phyloP scores from a whole-genome alignment of 1,140 invertebrate genomes.

The Thereuonema tuberculata region DNA sequence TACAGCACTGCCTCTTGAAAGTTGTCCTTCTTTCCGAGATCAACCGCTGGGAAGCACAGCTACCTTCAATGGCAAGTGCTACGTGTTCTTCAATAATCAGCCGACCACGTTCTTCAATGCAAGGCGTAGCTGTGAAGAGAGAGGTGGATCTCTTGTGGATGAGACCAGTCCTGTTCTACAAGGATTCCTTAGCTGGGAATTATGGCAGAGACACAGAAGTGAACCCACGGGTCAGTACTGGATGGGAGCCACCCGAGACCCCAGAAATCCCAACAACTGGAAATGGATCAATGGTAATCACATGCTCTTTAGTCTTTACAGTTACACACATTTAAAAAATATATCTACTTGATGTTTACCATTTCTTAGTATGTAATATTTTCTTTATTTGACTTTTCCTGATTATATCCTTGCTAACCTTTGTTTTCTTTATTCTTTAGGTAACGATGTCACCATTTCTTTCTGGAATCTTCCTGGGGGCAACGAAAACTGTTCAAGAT shows the following conservation, averaged over 20 bases:
- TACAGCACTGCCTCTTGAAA: slow-evolving; percentile 71
- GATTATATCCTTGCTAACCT: too few relatives aligned
- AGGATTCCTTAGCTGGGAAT: slow-evolving; percentile 86
- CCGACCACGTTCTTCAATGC: slow-evolving; percentile 67
- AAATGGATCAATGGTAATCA: slow-evolving; percentile 63
- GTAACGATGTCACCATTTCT: slow-evolving; percentile 72
- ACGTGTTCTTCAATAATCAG: slow-evolving; percentile 85
- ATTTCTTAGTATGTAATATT: too few relatives aligned
- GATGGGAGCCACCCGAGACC: slow-evolving; percentile 78
- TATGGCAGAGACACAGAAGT: slow-evolving; percentile 76
- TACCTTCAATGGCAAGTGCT: slow-evolving; percentile 91
- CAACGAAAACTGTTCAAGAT: slow-evolving; percentile 71
- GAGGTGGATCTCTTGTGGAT: slow-evolving; percentile 72
- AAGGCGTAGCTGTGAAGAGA: slow-evolving; percentile 56
- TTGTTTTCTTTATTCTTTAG: too few relatives aligned
- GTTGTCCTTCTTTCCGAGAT: slow-evolving; percentile 81
- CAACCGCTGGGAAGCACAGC: slow-evolving; percentile 81
- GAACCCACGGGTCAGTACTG: slow-evolving; percentile 86
- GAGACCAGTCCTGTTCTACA: slow-evolving; percentile 88
- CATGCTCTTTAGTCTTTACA: too few relatives aligned
- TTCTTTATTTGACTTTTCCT: too few relatives aligned
- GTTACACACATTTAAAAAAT: too few relatives aligned
- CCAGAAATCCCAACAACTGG: slow-evolving; percentile 63
- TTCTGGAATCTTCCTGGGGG: slow-evolving; percentile 82
- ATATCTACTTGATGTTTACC: too few relatives aligned